Evolutionary conservation across 2,797 vertebrate species (phyloP).

Genomic region (Pipistrellus pygmaeus): DNA sequence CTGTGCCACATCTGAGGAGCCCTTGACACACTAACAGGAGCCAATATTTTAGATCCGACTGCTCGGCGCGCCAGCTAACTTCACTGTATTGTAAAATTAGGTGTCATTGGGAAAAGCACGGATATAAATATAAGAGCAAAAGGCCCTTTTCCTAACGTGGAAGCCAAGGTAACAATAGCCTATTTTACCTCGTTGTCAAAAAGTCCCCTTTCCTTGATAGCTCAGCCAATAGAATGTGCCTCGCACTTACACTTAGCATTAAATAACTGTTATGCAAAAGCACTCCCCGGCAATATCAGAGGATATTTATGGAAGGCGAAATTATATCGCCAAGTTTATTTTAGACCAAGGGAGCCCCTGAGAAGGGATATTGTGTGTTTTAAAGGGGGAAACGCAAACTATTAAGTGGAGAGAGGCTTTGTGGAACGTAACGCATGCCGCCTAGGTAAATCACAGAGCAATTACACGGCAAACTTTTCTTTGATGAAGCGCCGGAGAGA

Average conservation of each 20-base stretch:
- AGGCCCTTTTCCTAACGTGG: constrained; percentile 84
- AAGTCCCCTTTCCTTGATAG: constrained; percentile 75
- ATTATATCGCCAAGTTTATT: constrained; percentile 88
- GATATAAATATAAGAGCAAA: constrained; percentile 88
- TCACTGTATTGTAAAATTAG: constrained; percentile 89
- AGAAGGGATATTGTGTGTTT: constrained; percentile 86
- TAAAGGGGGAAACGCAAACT: constrained; percentile 87
- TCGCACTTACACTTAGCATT: constrained; percentile 86
- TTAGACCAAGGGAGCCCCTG: constrained; percentile 85
- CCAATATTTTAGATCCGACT: constrained; percentile 87
- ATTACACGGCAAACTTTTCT: constrained; percentile 90
- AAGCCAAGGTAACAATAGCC: constrained; percentile 83
- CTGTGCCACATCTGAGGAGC: constrained; percentile 83
- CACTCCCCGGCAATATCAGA: constrained; percentile 81
- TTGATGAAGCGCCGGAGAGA: constrained; percentile 92
- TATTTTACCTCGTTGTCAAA: constrained; percentile 83
- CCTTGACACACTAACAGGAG: constrained; percentile 86
- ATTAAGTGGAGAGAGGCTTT: constrained; percentile 82
- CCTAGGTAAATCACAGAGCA: constrained; percentile 89
- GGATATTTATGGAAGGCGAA: constrained; percentile 88
- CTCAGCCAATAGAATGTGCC: constrained; percentile 81
- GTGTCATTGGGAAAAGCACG: constrained; percentile 86
- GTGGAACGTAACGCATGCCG: constrained; percentile 82
- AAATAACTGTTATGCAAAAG: constrained; percentile 88
- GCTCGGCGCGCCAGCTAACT: constrained; percentile 82